These are phyloP conservation scores for Prunella himalayana DNA, from an alignment of 2,113 vertebrate species.

Conservation along the genomic window DNA sequence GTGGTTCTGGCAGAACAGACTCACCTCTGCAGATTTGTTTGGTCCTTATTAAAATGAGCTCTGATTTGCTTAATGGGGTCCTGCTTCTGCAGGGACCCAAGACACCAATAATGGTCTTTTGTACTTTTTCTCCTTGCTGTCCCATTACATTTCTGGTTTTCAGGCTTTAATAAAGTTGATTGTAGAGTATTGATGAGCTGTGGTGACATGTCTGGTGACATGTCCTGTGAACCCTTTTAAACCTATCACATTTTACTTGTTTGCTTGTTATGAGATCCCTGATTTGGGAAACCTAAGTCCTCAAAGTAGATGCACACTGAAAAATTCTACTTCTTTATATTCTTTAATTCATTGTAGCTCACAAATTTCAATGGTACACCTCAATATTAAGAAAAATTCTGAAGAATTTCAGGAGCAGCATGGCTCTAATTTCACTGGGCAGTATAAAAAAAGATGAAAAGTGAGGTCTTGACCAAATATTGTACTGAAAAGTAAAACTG, in stretches of 20 bases:
- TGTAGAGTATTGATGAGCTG: neutral
- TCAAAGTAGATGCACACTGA: neutral
- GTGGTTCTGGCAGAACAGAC: neutral
- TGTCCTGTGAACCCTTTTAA: neutral
- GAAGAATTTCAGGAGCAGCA: neutral
- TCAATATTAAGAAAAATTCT: neutral
- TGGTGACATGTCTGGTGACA: neutral
- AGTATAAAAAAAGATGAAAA: neutral
- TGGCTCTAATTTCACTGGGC: neutral
- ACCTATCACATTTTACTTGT: neutral
- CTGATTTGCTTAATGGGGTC: neutral
- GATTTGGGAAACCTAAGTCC: too few species aligned
- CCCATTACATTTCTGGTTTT: neutral
- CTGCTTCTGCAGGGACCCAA: neutral
- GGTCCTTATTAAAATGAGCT: neutral
- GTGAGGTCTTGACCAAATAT: neutral
- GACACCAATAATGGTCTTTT: fast-evolving
- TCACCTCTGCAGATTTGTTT: fast-evolving
- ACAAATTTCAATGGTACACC: neutral
- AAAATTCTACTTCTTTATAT: fast-evolving
- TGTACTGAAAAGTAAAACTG: neutral
- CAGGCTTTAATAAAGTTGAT: neutral
- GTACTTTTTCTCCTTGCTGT: neutral
- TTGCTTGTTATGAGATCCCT: neutral
- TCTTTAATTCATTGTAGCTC: neutral